These are phyloP conservation scores for Diachasma alloeum DNA, from an alignment of 1,140 invertebrate species.

Conservation along the genomic window DNA sequence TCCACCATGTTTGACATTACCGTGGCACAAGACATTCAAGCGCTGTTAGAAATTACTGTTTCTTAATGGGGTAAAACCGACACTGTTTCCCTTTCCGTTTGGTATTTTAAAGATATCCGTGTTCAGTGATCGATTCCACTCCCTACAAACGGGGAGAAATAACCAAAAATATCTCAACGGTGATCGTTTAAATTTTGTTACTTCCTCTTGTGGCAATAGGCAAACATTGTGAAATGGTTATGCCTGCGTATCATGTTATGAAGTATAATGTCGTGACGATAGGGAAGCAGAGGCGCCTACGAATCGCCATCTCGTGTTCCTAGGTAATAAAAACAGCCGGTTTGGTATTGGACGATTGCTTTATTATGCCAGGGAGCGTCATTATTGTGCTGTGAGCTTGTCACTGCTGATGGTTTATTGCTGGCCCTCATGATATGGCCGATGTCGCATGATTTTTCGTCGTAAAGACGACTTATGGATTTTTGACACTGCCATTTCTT, in stretches of 20 bases:
- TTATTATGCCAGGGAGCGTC: slow-evolving; percentile 17
- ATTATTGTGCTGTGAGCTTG: slow-evolving; percentile 15
- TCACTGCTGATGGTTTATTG: slow-evolving; percentile 19
- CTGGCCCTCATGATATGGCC: neutral
- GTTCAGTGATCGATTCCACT: neutral
- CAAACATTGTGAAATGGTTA: slow-evolving; percentile 12
- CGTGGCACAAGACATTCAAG: neutral
- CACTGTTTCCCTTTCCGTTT: neutral
- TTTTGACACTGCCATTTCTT: neutral
- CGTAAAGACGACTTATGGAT: neutral
- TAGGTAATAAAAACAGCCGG: slow-evolving; percentile 14
- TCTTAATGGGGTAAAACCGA: neutral
- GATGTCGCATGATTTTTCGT: neutral
- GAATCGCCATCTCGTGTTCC: slow-evolving; percentile 25
- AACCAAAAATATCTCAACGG: neutral
- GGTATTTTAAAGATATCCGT: neutral
- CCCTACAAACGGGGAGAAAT: neutral
- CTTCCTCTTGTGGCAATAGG: slow-evolving; percentile 2
- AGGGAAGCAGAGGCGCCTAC: slow-evolving; percentile 14
- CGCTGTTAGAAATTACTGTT: neutral
- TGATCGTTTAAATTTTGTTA: neutral
- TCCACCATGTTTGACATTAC: neutral
- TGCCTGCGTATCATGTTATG: slow-evolving; percentile 21
- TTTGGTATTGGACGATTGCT: slow-evolving; percentile 13
- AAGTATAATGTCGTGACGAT: slow-evolving; percentile 15